Evolutionary conservation across 2,888 invertebrate genomes (phyloP).

Genomic region (Mimumesa dahlbomi): DNA sequence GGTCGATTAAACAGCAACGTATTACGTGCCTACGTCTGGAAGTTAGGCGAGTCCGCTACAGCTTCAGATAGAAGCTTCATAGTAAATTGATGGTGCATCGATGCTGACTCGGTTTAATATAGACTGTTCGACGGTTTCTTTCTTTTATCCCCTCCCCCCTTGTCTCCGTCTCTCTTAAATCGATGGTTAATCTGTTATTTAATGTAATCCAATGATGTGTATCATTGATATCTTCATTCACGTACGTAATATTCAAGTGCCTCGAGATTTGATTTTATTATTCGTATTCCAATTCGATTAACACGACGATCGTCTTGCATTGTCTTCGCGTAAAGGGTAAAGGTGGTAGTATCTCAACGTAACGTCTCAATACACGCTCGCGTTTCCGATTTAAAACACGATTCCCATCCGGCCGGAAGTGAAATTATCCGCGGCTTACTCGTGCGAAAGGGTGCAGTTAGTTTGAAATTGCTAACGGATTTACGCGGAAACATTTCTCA

Average conservation of each 20-base stretch:
- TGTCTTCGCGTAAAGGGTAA: background rate
- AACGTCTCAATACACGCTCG: background rate
- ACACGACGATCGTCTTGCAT: background rate
- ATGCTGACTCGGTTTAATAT: too few species aligned
- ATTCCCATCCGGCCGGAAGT: background rate
- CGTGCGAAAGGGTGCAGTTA: background rate
- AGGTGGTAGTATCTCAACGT: too few species aligned
- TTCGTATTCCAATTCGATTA: too few species aligned
- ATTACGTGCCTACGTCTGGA: background rate
- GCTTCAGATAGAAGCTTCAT: background rate
- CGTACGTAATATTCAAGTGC: too few species aligned
- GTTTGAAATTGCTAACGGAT: conserved; percentile 7
- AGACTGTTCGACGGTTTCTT: too few species aligned
- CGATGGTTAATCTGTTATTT: too few species aligned
- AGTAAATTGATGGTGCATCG: too few species aligned
- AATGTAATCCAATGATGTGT: too few species aligned
- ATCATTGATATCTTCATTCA: too few species aligned
- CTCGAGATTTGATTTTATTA: too few species aligned
- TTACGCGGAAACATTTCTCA: conserved; percentile 14
- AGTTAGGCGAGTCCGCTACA: background rate
- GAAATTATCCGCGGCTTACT: background rate
- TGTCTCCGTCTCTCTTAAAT: too few species aligned
- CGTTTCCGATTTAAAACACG: background rate
- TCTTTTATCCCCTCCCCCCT: too few species aligned
- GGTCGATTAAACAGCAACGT: conserved; percentile 1